Percentiles rank a stretch among this genome's conserved stretches.
These are phyloP conservation scores for Tipula unca DNA, from an alignment of 2,888 invertebrate genomes.

Conservation along the genomic window DNA sequence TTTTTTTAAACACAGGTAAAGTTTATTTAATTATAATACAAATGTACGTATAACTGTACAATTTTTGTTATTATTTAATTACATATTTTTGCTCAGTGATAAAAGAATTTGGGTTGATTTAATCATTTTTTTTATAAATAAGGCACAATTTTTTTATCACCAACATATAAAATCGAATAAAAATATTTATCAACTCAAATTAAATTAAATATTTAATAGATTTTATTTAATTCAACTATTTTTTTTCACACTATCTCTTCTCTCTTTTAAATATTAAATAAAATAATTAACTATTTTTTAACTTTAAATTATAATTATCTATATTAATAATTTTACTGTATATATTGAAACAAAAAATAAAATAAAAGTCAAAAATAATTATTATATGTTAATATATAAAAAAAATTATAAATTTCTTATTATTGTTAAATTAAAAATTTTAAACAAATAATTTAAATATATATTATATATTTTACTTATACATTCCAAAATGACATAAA, in stretches of 20 bases:
- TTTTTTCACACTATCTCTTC: neutral
- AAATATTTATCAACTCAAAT: neutral
- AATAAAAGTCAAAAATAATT: neutral
- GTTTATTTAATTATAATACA: neutral
- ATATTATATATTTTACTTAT: neutral
- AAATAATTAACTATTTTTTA: neutral
- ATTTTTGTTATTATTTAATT: neutral
- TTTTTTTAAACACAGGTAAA: neutral
- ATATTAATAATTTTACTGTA: neutral
- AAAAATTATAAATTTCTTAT: neutral
- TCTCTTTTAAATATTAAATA: neutral
- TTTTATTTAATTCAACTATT: neutral
- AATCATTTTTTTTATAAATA: neutral
- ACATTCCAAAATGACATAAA: neutral
- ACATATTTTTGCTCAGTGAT: neutral
- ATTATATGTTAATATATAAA: neutral
- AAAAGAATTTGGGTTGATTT: neutral
- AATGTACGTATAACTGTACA: neutral
- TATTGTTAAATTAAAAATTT: neutral
- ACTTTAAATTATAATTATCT: neutral
- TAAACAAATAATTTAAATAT: neutral
- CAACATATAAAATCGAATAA: neutral
- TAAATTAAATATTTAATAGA: neutral
- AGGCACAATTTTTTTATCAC: neutral
- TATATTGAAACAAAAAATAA: neutral